Base-by-base conservation (phyloP, 1,140 invertebrate genomes). In the Pogonomyrmex californicus region DNA sequence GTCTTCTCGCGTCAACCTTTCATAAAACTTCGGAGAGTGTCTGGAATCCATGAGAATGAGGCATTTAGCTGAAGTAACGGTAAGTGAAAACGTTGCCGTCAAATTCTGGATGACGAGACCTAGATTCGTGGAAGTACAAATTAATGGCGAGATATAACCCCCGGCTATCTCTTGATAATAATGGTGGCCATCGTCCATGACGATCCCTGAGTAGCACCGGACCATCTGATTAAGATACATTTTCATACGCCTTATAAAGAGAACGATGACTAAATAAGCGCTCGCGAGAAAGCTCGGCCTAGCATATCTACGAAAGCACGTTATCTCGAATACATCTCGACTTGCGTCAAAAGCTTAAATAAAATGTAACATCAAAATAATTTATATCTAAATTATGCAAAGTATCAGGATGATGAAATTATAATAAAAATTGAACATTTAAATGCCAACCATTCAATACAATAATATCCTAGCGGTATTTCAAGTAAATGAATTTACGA, bases 171-270 rank as follows among this genome's bases (percentile, higher is more conserved):
- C 23, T 23, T 23, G 23, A 23, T 23, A 23, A 23, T 23, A 23
- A 58, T 10, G 7, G 9, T 5, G 56, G 6, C 17, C 7, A 9
- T 54, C 14, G 4, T 30, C 7, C 3, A 44, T 30, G 23, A 86
- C 44, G 41, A 54, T 90, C 30, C 81, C 91, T 92, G 89, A 92
- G 89, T 89, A 91, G 85, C 83, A 4, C n/a, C 91, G 65, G 91
- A 92, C 91, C 91, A 92, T 79, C n/a, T 12, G 12, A 1, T 0
- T 14, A 0, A 0, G 0, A 6, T 3, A 4, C n/a, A 0, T 44
- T 54, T 12, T 54, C 2, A 51, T 1, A 10, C 0, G 0, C 7
- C 63, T 91, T 91, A 91, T 92, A 92, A 89, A 91, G 17, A 17
- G 73, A 0, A 2, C 7, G 2, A 9, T 6, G 4, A 2, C 9